Percentiles rank a stretch among this genome's conserved stretches.
These are phyloP conservation scores for Rhinichthys klamathensis DNA, from an alignment of 2,113 vertebrate species.

Conservation along the genomic window DNA sequence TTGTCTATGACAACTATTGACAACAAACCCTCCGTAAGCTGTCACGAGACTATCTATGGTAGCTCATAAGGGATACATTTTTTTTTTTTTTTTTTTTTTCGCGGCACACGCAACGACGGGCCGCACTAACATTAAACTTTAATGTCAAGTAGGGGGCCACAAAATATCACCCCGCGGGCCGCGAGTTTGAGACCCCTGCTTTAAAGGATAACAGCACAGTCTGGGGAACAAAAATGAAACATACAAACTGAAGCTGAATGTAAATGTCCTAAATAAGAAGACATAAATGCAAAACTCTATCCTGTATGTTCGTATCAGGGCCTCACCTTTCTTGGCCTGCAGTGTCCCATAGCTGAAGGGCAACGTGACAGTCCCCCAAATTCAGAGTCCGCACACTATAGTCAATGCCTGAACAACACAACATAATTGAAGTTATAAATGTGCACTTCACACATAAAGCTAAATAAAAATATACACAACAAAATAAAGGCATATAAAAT, in stretches of 20 bases:
- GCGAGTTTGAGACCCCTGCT: no score
- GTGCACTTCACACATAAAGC: background rate
- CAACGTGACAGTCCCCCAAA: slow-evolving; percentile 81
- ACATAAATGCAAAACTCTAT: background rate
- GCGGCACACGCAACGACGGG: no score
- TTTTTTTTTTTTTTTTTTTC: no score
- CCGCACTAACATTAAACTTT: no score
- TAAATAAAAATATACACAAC: background rate
- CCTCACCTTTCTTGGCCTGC: slow-evolving; percentile 89
- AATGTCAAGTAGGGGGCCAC: no score
- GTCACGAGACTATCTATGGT: no score
- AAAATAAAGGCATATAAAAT: no score
- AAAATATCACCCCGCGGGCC: no score
- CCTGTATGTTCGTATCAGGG: background rate
- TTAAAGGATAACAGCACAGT: background rate
- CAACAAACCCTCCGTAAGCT: no score
- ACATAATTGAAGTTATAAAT: background rate
- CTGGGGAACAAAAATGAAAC: background rate
- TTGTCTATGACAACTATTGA: no score
- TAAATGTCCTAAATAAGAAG: background rate
- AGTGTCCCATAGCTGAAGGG: slow-evolving; percentile 92
- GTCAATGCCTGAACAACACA: slow-evolving; percentile 81
- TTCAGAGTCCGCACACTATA: slow-evolving; percentile 86
- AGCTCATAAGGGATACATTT: no score
- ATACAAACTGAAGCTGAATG: background rate